Percentiles rank a stretch among this genome's conserved stretches.
Conservation (phyloP, 2,888 invertebrate species). For the Nudaria mundana region DNA sequence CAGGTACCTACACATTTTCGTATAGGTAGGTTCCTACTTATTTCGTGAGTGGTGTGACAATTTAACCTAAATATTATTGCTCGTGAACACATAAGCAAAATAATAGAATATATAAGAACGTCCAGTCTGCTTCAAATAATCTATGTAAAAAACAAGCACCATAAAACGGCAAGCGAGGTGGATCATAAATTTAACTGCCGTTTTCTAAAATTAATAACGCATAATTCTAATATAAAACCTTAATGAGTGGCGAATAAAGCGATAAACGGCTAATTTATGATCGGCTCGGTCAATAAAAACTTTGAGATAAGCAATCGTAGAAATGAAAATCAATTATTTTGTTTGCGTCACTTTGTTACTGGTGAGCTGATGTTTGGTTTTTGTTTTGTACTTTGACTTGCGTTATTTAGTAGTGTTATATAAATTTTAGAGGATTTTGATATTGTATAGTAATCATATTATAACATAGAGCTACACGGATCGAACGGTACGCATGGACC, state of each 20-base stretch:
- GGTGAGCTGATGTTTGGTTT: constrained; percentile 26
- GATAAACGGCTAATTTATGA: constrained; percentile 67
- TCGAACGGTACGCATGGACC: too few species aligned
- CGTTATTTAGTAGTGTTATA: too few species aligned
- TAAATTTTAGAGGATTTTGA: too few species aligned
- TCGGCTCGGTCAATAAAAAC: constrained; percentile 50
- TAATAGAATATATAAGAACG: constrained; percentile 1
- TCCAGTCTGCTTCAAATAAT: constrained; percentile 31
- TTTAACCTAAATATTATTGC: constrained; percentile 3
- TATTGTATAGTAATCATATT: too few species aligned
- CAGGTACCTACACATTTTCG: too few species aligned
- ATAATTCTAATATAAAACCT: constrained; percentile 71
- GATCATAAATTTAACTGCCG: constrained; percentile 59
- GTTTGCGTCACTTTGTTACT: constrained; percentile 44
- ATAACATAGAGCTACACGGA: too few species aligned
- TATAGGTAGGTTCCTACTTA: too few species aligned
- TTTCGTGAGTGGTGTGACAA: neutral
- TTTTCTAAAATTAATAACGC: constrained; percentile 76
- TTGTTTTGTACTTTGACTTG: constrained; percentile 27
- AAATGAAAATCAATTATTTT: constrained; percentile 58
- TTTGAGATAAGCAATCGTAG: constrained; percentile 47
- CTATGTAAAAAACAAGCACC: constrained; percentile 36
- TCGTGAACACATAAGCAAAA: neutral
- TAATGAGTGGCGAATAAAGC: constrained; percentile 76
- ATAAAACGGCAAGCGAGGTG: constrained; percentile 42